Conservation (phyloP, 2,797 vertebrate genomes). For the Oreonectes daqikongensis region DNA sequence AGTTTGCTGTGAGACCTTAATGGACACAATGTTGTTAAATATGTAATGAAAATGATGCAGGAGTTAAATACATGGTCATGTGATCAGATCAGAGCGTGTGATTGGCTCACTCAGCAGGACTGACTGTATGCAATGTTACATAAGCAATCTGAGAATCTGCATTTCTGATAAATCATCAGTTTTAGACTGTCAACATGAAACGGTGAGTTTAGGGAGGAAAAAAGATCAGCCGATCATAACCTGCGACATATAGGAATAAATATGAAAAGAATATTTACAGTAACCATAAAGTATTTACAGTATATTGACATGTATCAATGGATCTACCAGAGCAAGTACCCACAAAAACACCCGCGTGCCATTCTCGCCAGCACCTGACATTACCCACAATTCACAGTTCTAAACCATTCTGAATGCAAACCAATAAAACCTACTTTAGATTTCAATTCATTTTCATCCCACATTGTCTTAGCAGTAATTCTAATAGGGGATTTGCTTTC, state of each 20-base stretch:
- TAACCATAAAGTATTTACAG: slow-evolving; percentile 75
- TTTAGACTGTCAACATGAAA: neutral
- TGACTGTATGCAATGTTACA: neutral
- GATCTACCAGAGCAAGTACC: slow-evolving; percentile 30
- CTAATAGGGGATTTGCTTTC: neutral
- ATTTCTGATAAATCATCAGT: neutral
- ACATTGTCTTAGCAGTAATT: slow-evolving; percentile 40
- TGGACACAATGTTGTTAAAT: neutral
- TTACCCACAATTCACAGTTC: slow-evolving; percentile 45
- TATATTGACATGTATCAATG: slow-evolving; percentile 45
- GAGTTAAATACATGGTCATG: slow-evolving; percentile 2
- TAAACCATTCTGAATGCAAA: slow-evolving; percentile 15
- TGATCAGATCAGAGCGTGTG: neutral
- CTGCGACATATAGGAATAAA: slow-evolving; percentile 74
- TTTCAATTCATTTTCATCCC: neutral
- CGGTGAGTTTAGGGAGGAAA: neutral
- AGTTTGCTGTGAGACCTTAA: neutral
- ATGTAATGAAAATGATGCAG: neutral
- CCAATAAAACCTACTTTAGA: slow-evolving; percentile 22
- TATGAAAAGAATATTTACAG: slow-evolving; percentile 73
- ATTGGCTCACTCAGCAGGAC: neutral
- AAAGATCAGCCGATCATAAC: slow-evolving; percentile 52
- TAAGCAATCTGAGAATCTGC: neutral
- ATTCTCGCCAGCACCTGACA: neutral
- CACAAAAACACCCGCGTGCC: slow-evolving; percentile 17